These are phyloP conservation scores for Rhinogobius similis DNA, from an alignment of 2,113 vertebrate species.

Conservation along the genomic window DNA sequence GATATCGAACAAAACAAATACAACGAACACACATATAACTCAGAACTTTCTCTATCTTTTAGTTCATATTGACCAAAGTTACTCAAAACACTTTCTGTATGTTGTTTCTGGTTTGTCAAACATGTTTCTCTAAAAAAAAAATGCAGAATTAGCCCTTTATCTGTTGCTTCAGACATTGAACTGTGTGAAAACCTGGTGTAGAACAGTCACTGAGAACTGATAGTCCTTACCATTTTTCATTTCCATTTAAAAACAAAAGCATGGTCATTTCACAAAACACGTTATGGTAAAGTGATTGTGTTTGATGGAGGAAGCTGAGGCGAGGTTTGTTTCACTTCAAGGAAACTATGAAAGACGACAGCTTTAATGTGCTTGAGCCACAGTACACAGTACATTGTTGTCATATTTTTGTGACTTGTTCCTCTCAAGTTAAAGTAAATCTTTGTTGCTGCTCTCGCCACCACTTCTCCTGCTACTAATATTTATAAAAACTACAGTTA, in stretches of 20 bases:
- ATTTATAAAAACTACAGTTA: background rate
- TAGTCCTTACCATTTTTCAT: background rate
- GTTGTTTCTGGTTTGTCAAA: no score
- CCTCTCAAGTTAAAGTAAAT: background rate
- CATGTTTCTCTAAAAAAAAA: background rate
- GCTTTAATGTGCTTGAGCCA: background rate
- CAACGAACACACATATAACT: no score
- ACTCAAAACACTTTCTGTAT: no score
- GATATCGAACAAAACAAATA: no score
- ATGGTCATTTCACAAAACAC: background rate
- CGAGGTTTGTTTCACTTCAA: background rate
- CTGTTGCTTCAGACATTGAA: background rate
- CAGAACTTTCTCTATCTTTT: no score
- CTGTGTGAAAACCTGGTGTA: background rate
- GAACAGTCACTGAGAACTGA: background rate
- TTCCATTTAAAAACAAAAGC: background rate
- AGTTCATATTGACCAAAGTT: no score
- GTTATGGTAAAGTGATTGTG: background rate
- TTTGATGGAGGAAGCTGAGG: background rate
- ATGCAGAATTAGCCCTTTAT: background rate
- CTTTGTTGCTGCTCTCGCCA: background rate
- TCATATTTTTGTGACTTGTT: background rate
- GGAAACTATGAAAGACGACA: background rate
- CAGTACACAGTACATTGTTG: background rate
- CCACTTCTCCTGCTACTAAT: background rate